Evolutionary conservation across 2,113 vertebrate species (phyloP), one percentile per base, ranked within the genome.

Genomic region (Ariopsis seemanni): DNA sequence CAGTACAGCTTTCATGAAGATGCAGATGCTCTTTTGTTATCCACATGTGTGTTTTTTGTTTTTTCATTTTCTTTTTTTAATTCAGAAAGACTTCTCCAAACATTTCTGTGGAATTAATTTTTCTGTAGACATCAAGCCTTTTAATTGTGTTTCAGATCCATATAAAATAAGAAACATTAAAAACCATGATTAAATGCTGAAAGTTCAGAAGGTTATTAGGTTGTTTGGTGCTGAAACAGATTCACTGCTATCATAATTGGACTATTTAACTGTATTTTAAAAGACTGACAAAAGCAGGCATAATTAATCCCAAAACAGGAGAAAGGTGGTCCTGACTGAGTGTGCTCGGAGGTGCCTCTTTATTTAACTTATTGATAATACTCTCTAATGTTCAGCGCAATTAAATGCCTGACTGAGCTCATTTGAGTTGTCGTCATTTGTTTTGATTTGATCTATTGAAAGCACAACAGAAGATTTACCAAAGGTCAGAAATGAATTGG

Each of bases 321-420:
- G 25, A 82, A 85, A 74, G 12, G 2, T 27, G 52, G 62, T 62
- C 18, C 74, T 65, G 88, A 17, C 55, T 8, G 71, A 65, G 42
- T 63, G 34, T 30, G 63, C 71, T 89, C 88, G 34, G 74, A 84
- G 81, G 50, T 48, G 55, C 27, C 27, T 5, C 25, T 80, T 85
- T 75, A 60, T 85, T 85, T 48, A 22, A 62, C 34, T 2, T 89
- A 89, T 87, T 84, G 84, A 87, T 75, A 78, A 83, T 67, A 62
- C 48, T 30, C 88, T 67, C 85, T 48, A 62, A 72, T 78, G 62
- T 86, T 86, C 69, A 60, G 12, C 58, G 83, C 62, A 82, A 85
- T 88, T 85, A 88, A 88, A 85, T 69, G 89, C 83, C 81, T 87
- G 83, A 83, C 58, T 83, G 86, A 85, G 6, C 84, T 78, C 88